Base-by-base conservation (phyloP, 2,797 vertebrate genomes). In the Hybognathus amarus region DNA sequence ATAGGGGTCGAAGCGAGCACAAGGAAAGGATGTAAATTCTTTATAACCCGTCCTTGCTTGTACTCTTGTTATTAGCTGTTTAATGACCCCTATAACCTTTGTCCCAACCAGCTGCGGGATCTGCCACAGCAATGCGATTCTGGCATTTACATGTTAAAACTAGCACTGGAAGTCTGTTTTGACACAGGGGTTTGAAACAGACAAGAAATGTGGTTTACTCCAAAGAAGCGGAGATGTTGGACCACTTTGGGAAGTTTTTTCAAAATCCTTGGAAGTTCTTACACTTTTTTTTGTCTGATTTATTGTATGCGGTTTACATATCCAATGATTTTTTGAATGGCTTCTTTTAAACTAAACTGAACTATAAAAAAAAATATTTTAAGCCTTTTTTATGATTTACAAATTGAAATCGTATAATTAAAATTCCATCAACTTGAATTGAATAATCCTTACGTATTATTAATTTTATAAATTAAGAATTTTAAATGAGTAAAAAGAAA, bases 111-210 rank as follows among this genome's bases (percentile, higher is more conserved):
- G 90, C 89, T 90, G 86, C 84, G 85, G 89, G 91, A 92, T 90
- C 89, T 93, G 82, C 83, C 89, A 63, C 87, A 70, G 83, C 18
- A 87, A 89, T 92, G 91, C 86, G 87, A 91, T 85, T 87, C 83
- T 94, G 90, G 89, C 93, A 88, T 89, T 71, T 78, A 70, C 12
- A 10, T 89, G 91, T 91, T 90, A 92, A 92, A 94, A 91, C 88
- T 92, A 89, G 91, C 91, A 87, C 88, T 91, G 90, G 90, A 93
- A 91, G 87, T 38, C 85, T 88, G 84, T 86, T 84, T 85, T 87
- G 40, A 83, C 79, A 84, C 68, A 22, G 45, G 38, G 33, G 59
- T 56, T 79, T 77, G 45, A 84, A 82, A 70, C 54, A 4, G 47
- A 40, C 22, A 4, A 64, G 63, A 85, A 84, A 82, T 83, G 71